These are phyloP conservation scores for Melieria omissa DNA, from an alignment of 2,888 invertebrate genomes.

Conservation along the genomic window DNA sequence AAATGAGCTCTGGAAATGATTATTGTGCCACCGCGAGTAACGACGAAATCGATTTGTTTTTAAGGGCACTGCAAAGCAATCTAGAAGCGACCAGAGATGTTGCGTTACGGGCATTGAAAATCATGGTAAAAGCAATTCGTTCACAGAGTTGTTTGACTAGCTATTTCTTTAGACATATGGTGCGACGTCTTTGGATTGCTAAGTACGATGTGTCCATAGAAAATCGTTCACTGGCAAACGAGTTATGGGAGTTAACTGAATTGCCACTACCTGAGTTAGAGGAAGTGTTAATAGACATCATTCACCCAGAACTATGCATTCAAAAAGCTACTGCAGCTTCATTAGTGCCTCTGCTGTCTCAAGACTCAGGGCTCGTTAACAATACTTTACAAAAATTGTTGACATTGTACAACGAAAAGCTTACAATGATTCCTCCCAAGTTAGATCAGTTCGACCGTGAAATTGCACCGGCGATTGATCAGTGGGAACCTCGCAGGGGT, in stretches of 20 bases:
- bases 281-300: constrained; percentile 74
- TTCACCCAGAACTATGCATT: constrained; percentile 83
- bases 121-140: constrained; percentile 72
- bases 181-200: constrained; percentile 84
- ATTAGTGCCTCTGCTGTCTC: constrained; percentile 75
- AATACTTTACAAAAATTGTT: constrained; percentile 75
- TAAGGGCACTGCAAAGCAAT: constrained; percentile 81
- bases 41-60: constrained; percentile 80
- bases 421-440: constrained; percentile 85
- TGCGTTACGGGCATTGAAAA: constrained; percentile 77
- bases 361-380: constrained; percentile 70
- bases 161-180: constrained; percentile 72
- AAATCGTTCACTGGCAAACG: constrained; percentile 74
- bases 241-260: constrained; percentile 73
- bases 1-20: constrained; percentile 76
- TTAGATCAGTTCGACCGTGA: constrained; percentile 93
- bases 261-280: constrained; percentile 69
- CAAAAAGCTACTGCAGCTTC: constrained; percentile 86
- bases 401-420: constrained; percentile 78
- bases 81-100: constrained; percentile 81
- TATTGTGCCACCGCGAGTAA: constrained; percentile 73
- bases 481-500: constrained; percentile 91
- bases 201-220: constrained; percentile 83
- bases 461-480: constrained; percentile 85
- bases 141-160: constrained; percentile 57